These are phyloP conservation scores for Eulacestoma nigropectus DNA, from an alignment of 2,113 vertebrate genomes.

Conservation along the genomic window DNA sequence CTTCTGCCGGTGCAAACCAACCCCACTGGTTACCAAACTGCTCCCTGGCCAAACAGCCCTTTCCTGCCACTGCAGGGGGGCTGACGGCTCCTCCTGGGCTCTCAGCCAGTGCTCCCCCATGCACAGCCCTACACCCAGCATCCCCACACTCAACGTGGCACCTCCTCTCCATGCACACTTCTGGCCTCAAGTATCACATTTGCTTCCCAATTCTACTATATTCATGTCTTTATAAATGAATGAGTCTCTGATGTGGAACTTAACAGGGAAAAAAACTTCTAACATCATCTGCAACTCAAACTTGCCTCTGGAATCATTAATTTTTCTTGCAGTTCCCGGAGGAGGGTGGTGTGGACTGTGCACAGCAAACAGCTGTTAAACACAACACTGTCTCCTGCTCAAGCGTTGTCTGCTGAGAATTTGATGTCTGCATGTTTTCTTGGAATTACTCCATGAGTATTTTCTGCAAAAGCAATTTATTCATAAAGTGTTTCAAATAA, in stretches of 20 bases:
- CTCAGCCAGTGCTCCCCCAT: background rate
- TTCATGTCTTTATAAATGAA: background rate
- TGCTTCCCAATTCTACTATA: background rate
- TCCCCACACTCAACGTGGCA: rapidly evolving
- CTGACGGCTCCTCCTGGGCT: background rate
- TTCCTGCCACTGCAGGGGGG: background rate
- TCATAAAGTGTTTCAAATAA: background rate
- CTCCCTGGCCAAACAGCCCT: background rate
- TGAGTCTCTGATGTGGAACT: background rate
- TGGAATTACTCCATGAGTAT: background rate
- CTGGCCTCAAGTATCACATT: background rate
- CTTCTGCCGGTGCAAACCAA: background rate
- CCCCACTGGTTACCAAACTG: rapidly evolving
- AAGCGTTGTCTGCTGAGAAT: background rate
- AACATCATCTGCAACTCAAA: background rate
- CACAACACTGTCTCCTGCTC: background rate
- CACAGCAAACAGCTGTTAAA: background rate
- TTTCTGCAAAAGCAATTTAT: constrained; percentile 10
- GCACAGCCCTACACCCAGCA: background rate
- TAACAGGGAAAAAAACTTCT: background rate
- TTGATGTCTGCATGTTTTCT: background rate
- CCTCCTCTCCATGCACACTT: background rate
- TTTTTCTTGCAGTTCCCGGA: background rate
- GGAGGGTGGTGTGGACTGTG: background rate
- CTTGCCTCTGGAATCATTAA: background rate